Evolutionary conservation across 2,797 vertebrate species (phyloP), one percentile per base, ranked within the genome.

Genomic region (Tangara arthus): DNA sequence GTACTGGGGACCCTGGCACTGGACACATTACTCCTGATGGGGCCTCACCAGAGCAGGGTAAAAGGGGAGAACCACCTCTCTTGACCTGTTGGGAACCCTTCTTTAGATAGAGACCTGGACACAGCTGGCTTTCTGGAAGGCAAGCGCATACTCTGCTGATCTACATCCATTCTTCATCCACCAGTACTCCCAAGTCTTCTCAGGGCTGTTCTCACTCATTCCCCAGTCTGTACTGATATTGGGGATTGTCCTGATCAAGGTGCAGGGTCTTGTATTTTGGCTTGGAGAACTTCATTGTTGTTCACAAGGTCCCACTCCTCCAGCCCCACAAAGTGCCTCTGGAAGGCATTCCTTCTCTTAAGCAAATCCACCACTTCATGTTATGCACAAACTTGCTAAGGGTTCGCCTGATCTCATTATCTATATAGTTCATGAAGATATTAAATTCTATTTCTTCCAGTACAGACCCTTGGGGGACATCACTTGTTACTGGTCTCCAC

Each of bases 1-100:
- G 5, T 53, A 14, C 32, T 30, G 15, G 6, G 13, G 6, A 59
- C 4, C 12, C 24, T 17, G 52, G 12, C 5, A 2, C 0, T 6
- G 7, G 21, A 26, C 10, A 55, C 19, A 17, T 30, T 47, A n/a
- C 8, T 47, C 24, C 34, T 32, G 2, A 3, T 55, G 21, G 5
- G 3, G 2, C 42, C 50, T 89, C 34, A 69, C 0, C 0, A 56
- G 32, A 76, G 11, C 37, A 72, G 12, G 47, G 14, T 16, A 55
- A 12, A 65, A 41, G 4, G 21, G 22, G 8, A 72, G 16, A 73
- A 21, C 3, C 7, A 69, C 6, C 5, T 56, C 12, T 11, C 18
- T 18, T 46, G 30, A 16, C 6, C 16, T 42, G 4, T 12, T 56
- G 21, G 12, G 0, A 10, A 8, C 2, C 2, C 3, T 64, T 68